These are phyloP conservation scores for Latheticus oryzae DNA, from an alignment of 2,888 invertebrate genomes.

Conservation along the genomic window DNA sequence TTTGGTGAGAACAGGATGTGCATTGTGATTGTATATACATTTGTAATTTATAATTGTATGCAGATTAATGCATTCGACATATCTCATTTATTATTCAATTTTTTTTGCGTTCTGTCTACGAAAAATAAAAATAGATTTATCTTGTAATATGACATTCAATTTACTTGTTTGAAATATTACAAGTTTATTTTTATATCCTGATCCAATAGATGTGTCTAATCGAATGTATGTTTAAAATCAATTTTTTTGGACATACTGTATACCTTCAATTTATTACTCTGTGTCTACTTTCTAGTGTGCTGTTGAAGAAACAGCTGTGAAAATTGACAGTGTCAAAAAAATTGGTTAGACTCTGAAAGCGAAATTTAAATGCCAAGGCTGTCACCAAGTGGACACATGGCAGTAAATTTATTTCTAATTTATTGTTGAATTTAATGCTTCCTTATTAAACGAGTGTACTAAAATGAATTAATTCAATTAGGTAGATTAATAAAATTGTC, in stretches of 20 bases:
- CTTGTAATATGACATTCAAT: slow-evolving; percentile 33
- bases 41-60: too few relatives aligned
- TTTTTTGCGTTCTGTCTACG: slow-evolving; percentile 5
- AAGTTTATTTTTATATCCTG: slow-evolving; percentile 40
- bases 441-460: slow-evolving; percentile 30
- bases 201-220: slow-evolving; percentile 21
- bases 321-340: too few relatives aligned
- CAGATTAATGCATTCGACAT: too few relatives aligned
- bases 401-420: too few relatives aligned
- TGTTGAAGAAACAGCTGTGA: too few relatives aligned
- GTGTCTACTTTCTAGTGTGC: slow-evolving; percentile 1
- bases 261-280: neutral
- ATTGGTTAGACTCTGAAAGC: too few relatives aligned
- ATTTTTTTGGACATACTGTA: too few relatives aligned
- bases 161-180: slow-evolving; percentile 31
- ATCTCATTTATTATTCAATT: slow-evolving; percentile 19
- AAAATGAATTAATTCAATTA: slow-evolving; percentile 27
- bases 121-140: slow-evolving; percentile 25
- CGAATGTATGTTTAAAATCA: too few relatives aligned
- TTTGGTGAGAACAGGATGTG: too few relatives aligned
- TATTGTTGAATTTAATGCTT: slow-evolving; percentile 35
- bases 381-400: too few relatives aligned
- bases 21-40: too few relatives aligned
- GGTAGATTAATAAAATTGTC: slow-evolving; percentile 9
- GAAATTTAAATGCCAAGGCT: too few relatives aligned